Evolutionary conservation across 2,888 invertebrate genomes (phyloP).

Genomic region (Chrysodeixis includens): DNA sequence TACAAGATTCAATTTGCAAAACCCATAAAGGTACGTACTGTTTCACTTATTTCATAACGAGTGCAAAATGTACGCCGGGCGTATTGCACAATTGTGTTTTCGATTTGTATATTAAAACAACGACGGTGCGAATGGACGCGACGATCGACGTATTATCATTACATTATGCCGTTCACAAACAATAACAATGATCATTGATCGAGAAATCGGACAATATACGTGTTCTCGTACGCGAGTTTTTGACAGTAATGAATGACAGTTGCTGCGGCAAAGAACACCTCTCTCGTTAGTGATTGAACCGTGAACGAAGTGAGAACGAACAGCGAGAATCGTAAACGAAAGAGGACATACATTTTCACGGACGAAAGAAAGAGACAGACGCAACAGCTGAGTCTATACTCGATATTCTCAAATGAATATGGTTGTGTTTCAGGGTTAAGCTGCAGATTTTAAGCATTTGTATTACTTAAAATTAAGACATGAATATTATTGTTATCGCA

Average conservation of each 20-base stretch:
- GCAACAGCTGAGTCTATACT: background rate
- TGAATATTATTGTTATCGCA: too few species aligned
- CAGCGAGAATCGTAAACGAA: constrained; percentile 19
- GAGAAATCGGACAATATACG: constrained; percentile 66
- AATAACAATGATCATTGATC: constrained; percentile 86
- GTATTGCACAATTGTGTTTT: constrained; percentile 68
- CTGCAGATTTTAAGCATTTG: background rate
- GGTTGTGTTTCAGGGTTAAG: background rate
- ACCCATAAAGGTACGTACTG: constrained; percentile 62
- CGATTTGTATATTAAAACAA: constrained; percentile 65
- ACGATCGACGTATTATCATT: constrained; percentile 65
- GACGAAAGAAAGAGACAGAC: constrained; percentile 20
- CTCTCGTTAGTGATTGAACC: constrained; percentile 8
- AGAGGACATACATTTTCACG: constrained; percentile 22
- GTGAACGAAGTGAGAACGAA: constrained; percentile 16
- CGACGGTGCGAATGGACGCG: constrained; percentile 57
- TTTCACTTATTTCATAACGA: constrained; percentile 67
- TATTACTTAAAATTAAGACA: too few species aligned
- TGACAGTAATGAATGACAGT: constrained; percentile 69
- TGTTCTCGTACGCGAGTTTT: constrained; percentile 62
- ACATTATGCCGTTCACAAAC: constrained; percentile 75
- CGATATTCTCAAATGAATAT: background rate
- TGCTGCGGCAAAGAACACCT: background rate
- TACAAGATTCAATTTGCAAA: constrained; percentile 70
- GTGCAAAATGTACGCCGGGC: constrained; percentile 53